Evolutionary conservation across 2,888 invertebrate genomes (phyloP).

Genomic region (Meganola albula): DNA sequence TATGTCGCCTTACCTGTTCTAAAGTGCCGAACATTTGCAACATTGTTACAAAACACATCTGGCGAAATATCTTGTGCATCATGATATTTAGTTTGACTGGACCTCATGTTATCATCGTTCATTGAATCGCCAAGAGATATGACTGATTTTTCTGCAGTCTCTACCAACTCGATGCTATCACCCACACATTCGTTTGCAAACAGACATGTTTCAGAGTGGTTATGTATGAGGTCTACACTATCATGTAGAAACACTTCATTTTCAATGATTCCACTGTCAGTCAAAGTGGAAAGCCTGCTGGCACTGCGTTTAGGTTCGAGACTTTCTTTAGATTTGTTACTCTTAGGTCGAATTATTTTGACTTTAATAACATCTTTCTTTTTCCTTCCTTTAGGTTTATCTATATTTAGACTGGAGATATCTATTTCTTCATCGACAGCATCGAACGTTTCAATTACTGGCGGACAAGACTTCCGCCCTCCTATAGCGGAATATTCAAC

Average conservation of each 20-base stretch:
- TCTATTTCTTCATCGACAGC: constrained; percentile 21
- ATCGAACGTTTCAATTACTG: constrained; percentile 31
- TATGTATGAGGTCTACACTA: constrained; percentile 60
- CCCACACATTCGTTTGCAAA: constrained; percentile 54
- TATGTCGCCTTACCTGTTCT: too few relatives aligned
- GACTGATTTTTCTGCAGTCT: constrained; percentile 38
- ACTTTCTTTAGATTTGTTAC: constrained; percentile 22
- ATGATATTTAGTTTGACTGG: constrained; percentile 18
- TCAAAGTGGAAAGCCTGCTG: constrained; percentile 32
- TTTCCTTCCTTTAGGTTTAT: constrained; percentile 32
- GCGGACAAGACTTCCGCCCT: constrained; percentile 53
- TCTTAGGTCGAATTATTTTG: constrained; percentile 55
- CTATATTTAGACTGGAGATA: constrained; percentile 13
- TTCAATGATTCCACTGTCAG: constrained; percentile 53
- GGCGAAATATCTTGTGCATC: constrained; percentile 25
- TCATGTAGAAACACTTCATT: constrained; percentile 39
- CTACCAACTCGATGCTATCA: constrained; percentile 50
- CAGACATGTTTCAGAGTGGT: constrained; percentile 66
- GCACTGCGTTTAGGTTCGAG: constrained; percentile 12
- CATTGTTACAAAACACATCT: constrained; percentile 38
- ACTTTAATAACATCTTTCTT: constrained; percentile 65
- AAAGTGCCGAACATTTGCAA: not conserved
- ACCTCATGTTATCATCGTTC: constrained; percentile 14
- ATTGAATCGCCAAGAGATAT: constrained; percentile 41
- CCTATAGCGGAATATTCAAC: constrained; percentile 41